Base-by-base conservation (phyloP, 92 coral and sea anemone species). In the Actinostola sp. region DNA sequence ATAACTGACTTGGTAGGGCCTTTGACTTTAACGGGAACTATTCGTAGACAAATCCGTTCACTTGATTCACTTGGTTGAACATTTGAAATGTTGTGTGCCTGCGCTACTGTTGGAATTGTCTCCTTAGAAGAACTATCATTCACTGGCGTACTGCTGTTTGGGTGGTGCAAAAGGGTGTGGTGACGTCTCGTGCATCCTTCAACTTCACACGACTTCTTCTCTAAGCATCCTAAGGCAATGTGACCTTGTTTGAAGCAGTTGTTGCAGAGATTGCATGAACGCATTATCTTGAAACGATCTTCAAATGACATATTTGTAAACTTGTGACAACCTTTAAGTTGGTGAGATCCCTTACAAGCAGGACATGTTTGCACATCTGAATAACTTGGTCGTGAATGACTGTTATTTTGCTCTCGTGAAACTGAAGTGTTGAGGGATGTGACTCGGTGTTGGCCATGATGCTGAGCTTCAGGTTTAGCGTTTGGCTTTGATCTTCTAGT, bases 11-110 rank as follows among this genome's bases (percentile, higher is more conserved):
- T 61, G 64, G 28, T 54, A 2, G 23, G 42, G 23, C 57, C 78
- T 32, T 42, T 73, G 14, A 73, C 82, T 61, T 39, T 79, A 20
- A 85, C 89, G 16, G 82, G 82, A 35, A 73, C 82, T 12, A 79
- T 28, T 17, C 72, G 26, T 23, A 72, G 67, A 48, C 77, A 43
- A 9, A 74, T 80, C 1, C 21, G 62, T 31, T 57, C 48, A 8
- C 61, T n/a, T n/a, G n/a, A 30, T 52, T 35, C 20, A 15, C 9
- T 7, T 5, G 66, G 36, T 32, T 19, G 38, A 60, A 14, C 19
- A 16, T 60, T 11, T 12, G n/a, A 8, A 26, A 13, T 57, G 63
- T 31, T 57, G 45, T 39, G 7, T 39, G 14, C 45, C 14, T 39
- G 45, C 8, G 8, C n/a, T n/a, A n/a, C 7, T 39, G 45, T 39